Evolutionary conservation across 2,797 vertebrate genomes (phyloP).

Genomic region (Hozukius guyotensis): DNA sequence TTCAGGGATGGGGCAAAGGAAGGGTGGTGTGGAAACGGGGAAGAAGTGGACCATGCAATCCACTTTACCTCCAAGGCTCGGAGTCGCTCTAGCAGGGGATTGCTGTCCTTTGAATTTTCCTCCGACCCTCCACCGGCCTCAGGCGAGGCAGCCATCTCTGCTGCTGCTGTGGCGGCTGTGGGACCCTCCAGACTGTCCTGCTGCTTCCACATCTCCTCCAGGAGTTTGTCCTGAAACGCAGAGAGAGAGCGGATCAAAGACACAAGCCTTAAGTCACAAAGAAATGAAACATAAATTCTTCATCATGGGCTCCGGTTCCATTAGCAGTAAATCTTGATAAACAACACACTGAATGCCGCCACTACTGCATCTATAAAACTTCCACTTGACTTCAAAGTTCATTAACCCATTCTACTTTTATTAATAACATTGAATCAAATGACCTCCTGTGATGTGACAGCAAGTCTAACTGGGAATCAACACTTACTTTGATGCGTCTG

Average conservation of each 20-base stretch:
- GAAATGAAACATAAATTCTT: conserved; percentile 9
- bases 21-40: background rate
- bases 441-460: background rate
- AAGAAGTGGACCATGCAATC: conserved; percentile 17
- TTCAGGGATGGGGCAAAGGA: background rate
- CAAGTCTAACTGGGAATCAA: background rate
- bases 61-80: conserved; percentile 88
- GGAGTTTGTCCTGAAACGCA: conserved; percentile 85
- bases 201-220: conserved; percentile 88
- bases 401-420: background rate
- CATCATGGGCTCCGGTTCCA: background rate
- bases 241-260: background rate
- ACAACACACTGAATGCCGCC: background rate
- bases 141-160: conserved; percentile 19
- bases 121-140: conserved; percentile 71
- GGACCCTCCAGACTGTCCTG: conserved; percentile 84
- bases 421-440: background rate
- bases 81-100: conserved; percentile 86
- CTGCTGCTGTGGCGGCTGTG: conserved; percentile 11
- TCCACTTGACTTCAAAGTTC: background rate
- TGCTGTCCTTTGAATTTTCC: conserved; percentile 84
- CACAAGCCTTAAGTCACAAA: conserved; percentile 19
- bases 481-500: background rate
- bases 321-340: conserved; percentile 10
- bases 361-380: background rate